A percentile compares a stretch with the other conserved stretches of the same genome.
phyloP scores from a whole-genome alignment of 2,888 invertebrate genomes.

The Ametastegia equiseti region DNA sequence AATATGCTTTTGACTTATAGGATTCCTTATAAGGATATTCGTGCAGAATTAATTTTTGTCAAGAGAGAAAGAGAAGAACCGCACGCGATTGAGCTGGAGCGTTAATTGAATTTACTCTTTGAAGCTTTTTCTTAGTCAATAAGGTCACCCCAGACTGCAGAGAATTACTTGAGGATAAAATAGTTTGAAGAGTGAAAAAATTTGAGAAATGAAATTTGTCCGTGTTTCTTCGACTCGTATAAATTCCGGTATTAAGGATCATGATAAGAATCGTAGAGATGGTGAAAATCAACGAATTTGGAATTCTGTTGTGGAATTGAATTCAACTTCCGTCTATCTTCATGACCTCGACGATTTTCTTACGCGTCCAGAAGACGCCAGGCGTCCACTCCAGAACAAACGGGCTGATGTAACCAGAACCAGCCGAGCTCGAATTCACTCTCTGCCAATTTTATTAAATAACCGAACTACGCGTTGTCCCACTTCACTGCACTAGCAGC shows the following conservation, averaged over 20 bases:
- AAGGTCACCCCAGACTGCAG: not conserved
- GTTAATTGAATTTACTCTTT: not conserved
- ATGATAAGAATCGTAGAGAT: not conserved
- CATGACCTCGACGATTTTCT: slow-evolving; percentile 1
- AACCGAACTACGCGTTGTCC: not conserved
- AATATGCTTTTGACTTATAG: too few relatives aligned
- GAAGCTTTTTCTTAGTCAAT: not conserved
- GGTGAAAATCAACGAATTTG: not conserved
- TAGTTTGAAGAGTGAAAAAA: not conserved
- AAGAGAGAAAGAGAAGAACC: too few relatives aligned
- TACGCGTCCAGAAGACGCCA: not conserved
- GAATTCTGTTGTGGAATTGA: slow-evolving; percentile 1
- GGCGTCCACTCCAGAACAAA: slow-evolving; percentile 2
- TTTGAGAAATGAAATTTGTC: not conserved
- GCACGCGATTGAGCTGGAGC: too few relatives aligned
- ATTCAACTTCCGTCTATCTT: not conserved
- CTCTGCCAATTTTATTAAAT: slow-evolving; percentile 19
- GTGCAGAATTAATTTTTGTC: too few relatives aligned
- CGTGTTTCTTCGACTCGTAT: too few relatives aligned
- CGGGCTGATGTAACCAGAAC: not conserved
- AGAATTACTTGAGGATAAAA: not conserved
- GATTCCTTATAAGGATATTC: too few relatives aligned
- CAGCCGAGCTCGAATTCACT: slow-evolving; percentile 23
- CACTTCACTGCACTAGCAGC: not conserved
- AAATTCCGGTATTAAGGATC: not conserved